Evolutionary conservation across 2,797 vertebrate genomes (phyloP).

Genomic region (Paratrypauchen microcephalus): DNA sequence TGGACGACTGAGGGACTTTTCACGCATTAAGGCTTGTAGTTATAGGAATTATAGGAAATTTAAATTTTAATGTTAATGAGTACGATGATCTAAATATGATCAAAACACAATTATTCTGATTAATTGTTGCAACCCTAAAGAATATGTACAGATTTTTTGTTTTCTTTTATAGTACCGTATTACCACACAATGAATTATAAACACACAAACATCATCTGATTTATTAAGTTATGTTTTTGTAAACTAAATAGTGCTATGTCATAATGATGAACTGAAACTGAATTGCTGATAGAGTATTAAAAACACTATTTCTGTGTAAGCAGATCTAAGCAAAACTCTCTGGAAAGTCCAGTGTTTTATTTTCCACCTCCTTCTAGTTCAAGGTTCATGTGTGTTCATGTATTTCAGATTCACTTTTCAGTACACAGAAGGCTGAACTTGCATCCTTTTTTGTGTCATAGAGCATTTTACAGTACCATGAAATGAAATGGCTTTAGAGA

Average conservation of each 20-base stretch:
- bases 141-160: too few relatives aligned
- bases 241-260: neutral
- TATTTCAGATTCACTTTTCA: constrained; percentile 1
- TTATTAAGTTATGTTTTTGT: neutral
- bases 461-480: too few relatives aligned
- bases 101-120: too few relatives aligned
- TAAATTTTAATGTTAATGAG: too few relatives aligned
- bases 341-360: constrained; percentile 8
- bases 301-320: neutral
- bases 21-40: too few relatives aligned
- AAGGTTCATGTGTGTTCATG: constrained; percentile 2
- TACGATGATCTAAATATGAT: too few relatives aligned
- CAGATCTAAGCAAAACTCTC: neutral
- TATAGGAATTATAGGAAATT: too few relatives aligned
- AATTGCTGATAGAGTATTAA: neutral
- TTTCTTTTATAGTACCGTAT: too few relatives aligned
- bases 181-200: neutral
- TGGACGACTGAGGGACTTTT: too few relatives aligned
- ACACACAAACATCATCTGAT: neutral
- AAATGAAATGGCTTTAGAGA: neutral
- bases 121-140: too few relatives aligned
- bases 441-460: neutral
- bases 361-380: constrained; percentile 19
- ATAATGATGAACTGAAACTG: constrained; percentile 10
- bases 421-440: neutral